Evolutionary conservation across 2,113 vertebrate species (phyloP).

Genomic region (Hucho hucho): DNA sequence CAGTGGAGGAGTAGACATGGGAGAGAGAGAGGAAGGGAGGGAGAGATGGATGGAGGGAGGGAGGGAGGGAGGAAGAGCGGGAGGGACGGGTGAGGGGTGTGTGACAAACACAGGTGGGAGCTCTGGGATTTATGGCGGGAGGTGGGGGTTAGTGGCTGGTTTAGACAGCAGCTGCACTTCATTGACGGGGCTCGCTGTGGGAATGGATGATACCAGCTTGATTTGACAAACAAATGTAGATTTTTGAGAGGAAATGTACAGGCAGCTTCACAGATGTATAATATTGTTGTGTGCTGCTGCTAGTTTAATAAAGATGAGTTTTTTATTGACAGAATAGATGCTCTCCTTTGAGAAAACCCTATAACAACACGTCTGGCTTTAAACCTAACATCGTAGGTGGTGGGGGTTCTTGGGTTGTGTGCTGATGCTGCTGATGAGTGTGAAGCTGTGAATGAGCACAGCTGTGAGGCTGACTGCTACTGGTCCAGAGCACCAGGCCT

Average conservation of each 20-base stretch:
- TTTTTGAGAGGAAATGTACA: not conserved
- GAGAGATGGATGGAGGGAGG: not conserved
- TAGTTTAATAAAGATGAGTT: no score
- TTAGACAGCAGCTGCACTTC: not conserved
- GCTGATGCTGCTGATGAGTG: slow-evolving; percentile 27
- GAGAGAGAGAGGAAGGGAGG: slow-evolving; percentile 3
- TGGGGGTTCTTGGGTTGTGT: not conserved
- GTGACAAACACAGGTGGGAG: not conserved
- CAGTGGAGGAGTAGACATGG: slow-evolving; percentile 8
- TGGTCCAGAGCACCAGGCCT: not conserved
- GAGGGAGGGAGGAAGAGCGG: slow-evolving; percentile 5
- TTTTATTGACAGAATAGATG: no score
- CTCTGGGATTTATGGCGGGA: not conserved
- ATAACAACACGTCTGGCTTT: no score
- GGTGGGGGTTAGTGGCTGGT: not conserved
- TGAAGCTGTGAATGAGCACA: slow-evolving; percentile 45
- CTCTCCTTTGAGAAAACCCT: no score
- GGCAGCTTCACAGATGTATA: not conserved
- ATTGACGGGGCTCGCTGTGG: slow-evolving; percentile 16
- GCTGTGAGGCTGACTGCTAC: slow-evolving; percentile 41
- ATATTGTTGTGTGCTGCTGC: no score
- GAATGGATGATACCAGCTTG: slow-evolving; percentile 33
- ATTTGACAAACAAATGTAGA: slow-evolving; percentile 36
- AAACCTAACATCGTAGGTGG: not conserved
- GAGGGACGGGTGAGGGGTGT: not conserved